Evolutionary conservation across 2,113 vertebrate genomes (phyloP), one percentile per base, ranked within the genome.

Genomic region (Chrysemys picta): DNA sequence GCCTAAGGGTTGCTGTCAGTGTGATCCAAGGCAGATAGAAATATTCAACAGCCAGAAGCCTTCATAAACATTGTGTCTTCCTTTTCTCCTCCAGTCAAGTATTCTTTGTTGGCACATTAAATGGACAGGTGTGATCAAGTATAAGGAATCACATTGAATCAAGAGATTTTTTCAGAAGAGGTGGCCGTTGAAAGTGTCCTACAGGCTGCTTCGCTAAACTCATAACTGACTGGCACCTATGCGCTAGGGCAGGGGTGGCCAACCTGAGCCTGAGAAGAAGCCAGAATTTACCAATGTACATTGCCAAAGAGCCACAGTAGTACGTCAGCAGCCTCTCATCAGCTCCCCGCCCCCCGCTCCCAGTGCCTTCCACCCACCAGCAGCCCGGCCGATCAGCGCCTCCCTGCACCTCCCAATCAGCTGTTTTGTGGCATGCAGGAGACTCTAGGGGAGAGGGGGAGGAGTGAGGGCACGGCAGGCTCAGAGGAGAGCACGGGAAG

Each of bases 221-320:
- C 22, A 94, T 69, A 95, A 93, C 91, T 94, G 91, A 90, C 93
- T 96, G 95, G 96, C 94, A 82, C 49, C 89, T 49, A 0, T 59
- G 89, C 38, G 85, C 84, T 89, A 84, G 69, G 93, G 95, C 90
- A 92, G 62, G 91, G 85, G 17, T 53, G 52, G 52, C 52, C 52
- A 53, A 53, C 19, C 52, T 53, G 52, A 53, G 19, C 52, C 52
- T 53, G 52, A 53, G 52, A 53, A 53, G 52, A 17, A 53, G 52
- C 52, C 52, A 53, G 52, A 53, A 53, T 53, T 53, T 53, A 53
- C 52, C 52, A 53, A 53, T 21, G 52, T 53, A 53, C 17, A 53
- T 53, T 53, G 17, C 52, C 52, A 53, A 53, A 53, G 52, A 53
- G 52, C 17, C 52, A 53, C 52, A 53, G 17, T 53, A 53, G 17